Evolutionary conservation across 2,113 vertebrate species (phyloP).

Genomic region (Rhinolophus ferrumequinum): DNA sequence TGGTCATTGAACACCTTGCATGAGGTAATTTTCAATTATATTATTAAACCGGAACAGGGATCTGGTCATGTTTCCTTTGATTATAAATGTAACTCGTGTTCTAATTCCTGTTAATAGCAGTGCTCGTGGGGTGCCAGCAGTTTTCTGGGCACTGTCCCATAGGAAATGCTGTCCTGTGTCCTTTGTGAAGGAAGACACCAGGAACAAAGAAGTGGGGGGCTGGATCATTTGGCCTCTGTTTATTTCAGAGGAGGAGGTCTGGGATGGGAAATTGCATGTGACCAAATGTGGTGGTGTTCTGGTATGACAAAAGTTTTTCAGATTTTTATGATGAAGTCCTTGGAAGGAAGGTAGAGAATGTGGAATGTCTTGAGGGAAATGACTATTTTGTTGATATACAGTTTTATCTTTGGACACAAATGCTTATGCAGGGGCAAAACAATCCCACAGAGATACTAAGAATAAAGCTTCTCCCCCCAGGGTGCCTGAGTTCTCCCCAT

Average conservation of each 20-base stretch:
- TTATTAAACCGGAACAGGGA: slow-evolving; percentile 72
- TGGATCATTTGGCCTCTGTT: background rate
- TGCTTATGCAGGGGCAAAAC: background rate
- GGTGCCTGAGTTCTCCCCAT: background rate
- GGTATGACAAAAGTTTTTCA: background rate
- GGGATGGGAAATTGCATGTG: background rate
- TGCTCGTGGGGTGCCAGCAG: slow-evolving; percentile 33
- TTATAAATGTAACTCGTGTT: slow-evolving; percentile 72
- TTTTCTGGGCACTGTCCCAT: slow-evolving; percentile 56
- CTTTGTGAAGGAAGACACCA: slow-evolving; percentile 66
- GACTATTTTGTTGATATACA: background rate
- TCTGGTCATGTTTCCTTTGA: slow-evolving; percentile 67
- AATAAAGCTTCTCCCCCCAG: background rate
- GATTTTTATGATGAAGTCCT: background rate
- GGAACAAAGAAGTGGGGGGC: background rate
- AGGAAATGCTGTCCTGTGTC: slow-evolving; percentile 67
- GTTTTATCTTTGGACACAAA: slow-evolving; percentile 26
- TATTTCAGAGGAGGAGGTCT: background rate
- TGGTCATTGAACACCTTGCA: slow-evolving; percentile 82
- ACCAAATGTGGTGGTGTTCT: background rate
- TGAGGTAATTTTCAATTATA: slow-evolving; percentile 82
- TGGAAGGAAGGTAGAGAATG: background rate
- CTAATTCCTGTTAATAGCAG: slow-evolving; percentile 64
- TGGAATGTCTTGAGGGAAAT: slow-evolving; percentile 20
- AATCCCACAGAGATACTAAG: background rate